Evolutionary conservation across 2,797 vertebrate species (phyloP), one percentile per base, ranked within the genome.

Genomic region (Acipenser oxyrinchus): DNA sequence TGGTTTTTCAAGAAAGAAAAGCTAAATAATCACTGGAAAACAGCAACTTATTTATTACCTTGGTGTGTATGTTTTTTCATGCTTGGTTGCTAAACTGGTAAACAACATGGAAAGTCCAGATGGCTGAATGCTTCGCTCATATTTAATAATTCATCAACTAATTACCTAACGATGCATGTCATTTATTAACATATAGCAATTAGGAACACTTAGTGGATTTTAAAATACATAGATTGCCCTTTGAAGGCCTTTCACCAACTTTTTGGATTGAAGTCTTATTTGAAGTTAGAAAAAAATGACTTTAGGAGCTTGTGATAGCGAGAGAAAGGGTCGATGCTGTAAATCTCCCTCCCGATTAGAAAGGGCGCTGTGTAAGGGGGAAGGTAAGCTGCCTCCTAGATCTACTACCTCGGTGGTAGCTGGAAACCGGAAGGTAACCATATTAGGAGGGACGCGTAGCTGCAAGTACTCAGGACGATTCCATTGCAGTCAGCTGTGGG

Each of bases 161-260:
- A 87, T 84, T 82, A 82, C 74, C 79, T 82, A 83, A 79, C 80
- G 78, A 80, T 70, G 66, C 70, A 0, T 83, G 75, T 85, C 82
- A 87, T 87, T 84, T 78, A 87, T 87, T 84, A 87, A 76, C 72
- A 70, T 68, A 55, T 13, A 68, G 74, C 78, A 84, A 83, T 78
- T 77, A 79, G 78, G 73, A 81, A 68, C 74, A 76, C 76, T 72
- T 63, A 68, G 68, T 68, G 69, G 69, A 70, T 77, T 82, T 84
- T 81, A 73, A 61, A 58, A 58, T 66, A 48, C 37, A 53, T 52
- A 9, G n/a, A 48, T 58, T 66, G 65, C 53, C 12, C 11, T n/a
- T 58, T 58, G 12, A 58, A 58, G 6, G 6, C 10, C 8, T 49
- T 12, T 7, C 11, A n/a, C 12, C 51, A 49, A 59, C 49, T 37